Evolutionary conservation across 2,888 invertebrate genomes (phyloP).

Genomic region (Congeria kusceri): DNA sequence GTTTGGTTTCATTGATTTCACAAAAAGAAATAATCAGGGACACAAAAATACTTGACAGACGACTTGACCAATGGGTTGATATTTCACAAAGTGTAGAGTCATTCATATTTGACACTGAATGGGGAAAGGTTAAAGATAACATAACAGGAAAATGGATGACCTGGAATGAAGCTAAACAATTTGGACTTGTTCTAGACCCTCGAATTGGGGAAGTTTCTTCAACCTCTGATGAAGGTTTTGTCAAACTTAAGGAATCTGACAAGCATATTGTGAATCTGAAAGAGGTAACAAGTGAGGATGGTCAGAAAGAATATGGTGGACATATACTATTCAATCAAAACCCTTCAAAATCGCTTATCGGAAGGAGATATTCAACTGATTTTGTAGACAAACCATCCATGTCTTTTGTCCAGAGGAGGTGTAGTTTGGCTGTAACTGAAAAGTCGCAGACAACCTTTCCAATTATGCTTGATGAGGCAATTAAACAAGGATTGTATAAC

Average conservation of each 20-base stretch:
- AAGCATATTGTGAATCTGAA: slow-evolving; percentile 54
- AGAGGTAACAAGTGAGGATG: slow-evolving; percentile 42
- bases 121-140: slow-evolving; percentile 86
- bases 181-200: slow-evolving; percentile 69
- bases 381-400: slow-evolving; percentile 32
- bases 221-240: slow-evolving; percentile 18
- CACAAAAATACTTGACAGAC: slow-evolving; percentile 67
- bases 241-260: slow-evolving; percentile 32
- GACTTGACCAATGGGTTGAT: slow-evolving; percentile 63
- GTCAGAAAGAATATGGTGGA: slow-evolving; percentile 55
- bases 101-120: slow-evolving; percentile 82
- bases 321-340: slow-evolving; percentile 56
- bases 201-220: slow-evolving; percentile 41
- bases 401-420: slow-evolving; percentile 39
- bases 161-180: slow-evolving; percentile 73
- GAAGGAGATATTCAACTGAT: slow-evolving; percentile 18
- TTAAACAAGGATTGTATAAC: slow-evolving; percentile 78
- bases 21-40: slow-evolving; percentile 59
- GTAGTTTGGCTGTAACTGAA: slow-evolving; percentile 34
- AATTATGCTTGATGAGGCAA: slow-evolving; percentile 80
- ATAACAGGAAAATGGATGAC: slow-evolving; percentile 75
- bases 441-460: slow-evolving; percentile 43
- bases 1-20: slow-evolving; percentile 66
- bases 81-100: slow-evolving; percentile 70
- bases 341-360: slow-evolving; percentile 20